phyloP scores from a whole-genome alignment of 1,140 invertebrate species.

The Achatina immaculata region DNA sequence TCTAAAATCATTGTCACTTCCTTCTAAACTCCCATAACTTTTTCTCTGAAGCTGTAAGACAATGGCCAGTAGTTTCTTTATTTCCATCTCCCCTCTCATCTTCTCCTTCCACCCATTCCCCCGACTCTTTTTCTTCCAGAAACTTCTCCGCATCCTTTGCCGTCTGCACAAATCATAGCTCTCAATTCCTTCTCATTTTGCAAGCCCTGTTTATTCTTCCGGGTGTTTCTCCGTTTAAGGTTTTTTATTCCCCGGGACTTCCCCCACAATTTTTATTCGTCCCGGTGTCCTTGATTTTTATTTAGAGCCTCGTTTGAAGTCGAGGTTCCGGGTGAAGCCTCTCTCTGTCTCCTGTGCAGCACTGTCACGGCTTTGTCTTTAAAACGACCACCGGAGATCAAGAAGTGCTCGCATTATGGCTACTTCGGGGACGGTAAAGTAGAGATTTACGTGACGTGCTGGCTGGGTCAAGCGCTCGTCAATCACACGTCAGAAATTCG shows the following conservation, averaged over 20 bases:
- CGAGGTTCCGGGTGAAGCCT: neutral
- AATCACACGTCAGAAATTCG: conserved; percentile 15
- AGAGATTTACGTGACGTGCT: conserved; percentile 17
- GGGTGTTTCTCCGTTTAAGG: neutral
- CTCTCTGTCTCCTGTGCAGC: neutral
- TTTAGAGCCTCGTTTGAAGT: neutral
- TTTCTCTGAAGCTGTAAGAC: conserved; percentile 3
- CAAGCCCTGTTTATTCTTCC: neutral
- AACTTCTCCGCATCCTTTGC: neutral
- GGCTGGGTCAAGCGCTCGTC: neutral
- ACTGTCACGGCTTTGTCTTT: neutral
- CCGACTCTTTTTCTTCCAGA: no score
- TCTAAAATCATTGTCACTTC: conserved; percentile 19
- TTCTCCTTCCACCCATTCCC: no score
- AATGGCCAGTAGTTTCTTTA: conserved; percentile 9
- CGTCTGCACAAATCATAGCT: neutral
- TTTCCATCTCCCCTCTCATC: neutral
- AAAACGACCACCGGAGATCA: neutral
- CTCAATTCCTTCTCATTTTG: neutral
- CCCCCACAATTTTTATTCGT: neutral
- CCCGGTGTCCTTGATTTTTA: neutral
- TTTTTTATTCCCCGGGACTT: neutral
- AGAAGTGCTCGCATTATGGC: neutral
- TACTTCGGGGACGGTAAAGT: neutral
- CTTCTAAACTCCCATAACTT: conserved; percentile 4